Evolutionary conservation across 2,888 invertebrate genomes (phyloP), one percentile per base, ranked within the genome.

Genomic region (Bursaphelenchus okinawaensis): DNA sequence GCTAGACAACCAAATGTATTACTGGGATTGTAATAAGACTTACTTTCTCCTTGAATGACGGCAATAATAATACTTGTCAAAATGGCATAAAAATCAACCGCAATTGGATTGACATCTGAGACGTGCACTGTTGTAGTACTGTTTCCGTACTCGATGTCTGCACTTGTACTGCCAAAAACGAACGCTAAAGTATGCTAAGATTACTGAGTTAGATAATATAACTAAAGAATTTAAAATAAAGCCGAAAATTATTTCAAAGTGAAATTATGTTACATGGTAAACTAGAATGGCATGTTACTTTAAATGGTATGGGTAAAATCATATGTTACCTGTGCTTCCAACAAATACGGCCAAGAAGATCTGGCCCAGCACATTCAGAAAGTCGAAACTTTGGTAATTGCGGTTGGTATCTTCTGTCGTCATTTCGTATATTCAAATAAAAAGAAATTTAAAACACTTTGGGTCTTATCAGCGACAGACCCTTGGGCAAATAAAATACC

Each of bases 11-110:
- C 23, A 23, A 16, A 23, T 19, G 27, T 16, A 0, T 62, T 8
- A 24, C 1, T 9, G 64, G 0, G 4, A 4, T 1, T 7, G 12
- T 3, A 22, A 51, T n/a, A 56, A 26, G 52, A 2, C 62, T 52
- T 24, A 75, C 78, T 76, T 72, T 79, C 79, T 62, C 79, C 79
- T 63, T 79, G 77, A 31, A 76, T 69, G 64, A 76, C 75, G 7
- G 78, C 70, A 12, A 78, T 63, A 16, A 70, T 77, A 23, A 70
- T 55, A 19, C 70, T 65, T 73, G 73, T 75, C 59, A 79, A 67
- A 27, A 66, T 52, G 16, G 63, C 62, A 27, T 68, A 68, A 16
- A 65, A 67, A 62, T 72, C 66, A 26, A 72, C 57, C n/a, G 24
- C 27, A 56, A 59, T 62, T n/a, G 12, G 16, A 26, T 20, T 20